phyloP scores from a whole-genome alignment of 37 sponge, comb jelly and placozoan species.

The Crambe crambe region DNA sequence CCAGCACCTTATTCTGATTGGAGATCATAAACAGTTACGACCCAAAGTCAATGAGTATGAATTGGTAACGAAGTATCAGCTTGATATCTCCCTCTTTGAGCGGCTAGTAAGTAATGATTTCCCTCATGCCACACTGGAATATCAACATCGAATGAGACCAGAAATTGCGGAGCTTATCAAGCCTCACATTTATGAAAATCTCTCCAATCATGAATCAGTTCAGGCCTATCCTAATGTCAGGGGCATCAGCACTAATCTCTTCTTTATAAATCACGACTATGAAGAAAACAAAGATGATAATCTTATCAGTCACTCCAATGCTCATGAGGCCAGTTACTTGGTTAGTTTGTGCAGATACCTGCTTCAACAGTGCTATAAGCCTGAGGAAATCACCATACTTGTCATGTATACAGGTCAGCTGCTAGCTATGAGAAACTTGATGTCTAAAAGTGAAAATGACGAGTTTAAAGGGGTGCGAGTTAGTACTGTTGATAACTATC shows the following conservation, averaged over 20 bases:
- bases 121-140: slow-evolving; percentile 71
- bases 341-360: slow-evolving; percentile 69
- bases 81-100: slow-evolving; percentile 92
- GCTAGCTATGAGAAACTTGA: slow-evolving; percentile 39
- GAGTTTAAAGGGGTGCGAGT: slow-evolving; percentile 67
- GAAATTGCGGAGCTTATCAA: slow-evolving; percentile 75
- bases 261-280: slow-evolving; percentile 58
- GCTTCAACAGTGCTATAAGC: slow-evolving; percentile 65
- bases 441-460: slow-evolving; percentile 31
- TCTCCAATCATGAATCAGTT: slow-evolving; percentile 68
- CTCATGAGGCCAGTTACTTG: slow-evolving; percentile 74
- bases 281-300: slow-evolving; percentile 42
- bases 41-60: slow-evolving; percentile 83
- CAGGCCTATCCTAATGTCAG: slow-evolving; percentile 43
- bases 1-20: slow-evolving; percentile 93
- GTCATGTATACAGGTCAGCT: slow-evolving; percentile 86
- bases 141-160: slow-evolving; percentile 95
- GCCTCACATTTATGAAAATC: slow-evolving; percentile 74
- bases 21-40: slow-evolving; percentile 95
- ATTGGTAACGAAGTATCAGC: slow-evolving; percentile 71
- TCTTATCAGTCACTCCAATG: slow-evolving; percentile 76
- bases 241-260: slow-evolving; percentile 69
- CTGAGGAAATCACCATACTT: slow-evolving; percentile 81
- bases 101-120: slow-evolving; percentile 69
- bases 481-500: slow-evolving; percentile 86